Percentiles rank a stretch among this genome's conserved stretches.
These are phyloP conservation scores for Micronisus gabar DNA, from an alignment of 2,113 vertebrate genomes.

Conservation along the genomic window DNA sequence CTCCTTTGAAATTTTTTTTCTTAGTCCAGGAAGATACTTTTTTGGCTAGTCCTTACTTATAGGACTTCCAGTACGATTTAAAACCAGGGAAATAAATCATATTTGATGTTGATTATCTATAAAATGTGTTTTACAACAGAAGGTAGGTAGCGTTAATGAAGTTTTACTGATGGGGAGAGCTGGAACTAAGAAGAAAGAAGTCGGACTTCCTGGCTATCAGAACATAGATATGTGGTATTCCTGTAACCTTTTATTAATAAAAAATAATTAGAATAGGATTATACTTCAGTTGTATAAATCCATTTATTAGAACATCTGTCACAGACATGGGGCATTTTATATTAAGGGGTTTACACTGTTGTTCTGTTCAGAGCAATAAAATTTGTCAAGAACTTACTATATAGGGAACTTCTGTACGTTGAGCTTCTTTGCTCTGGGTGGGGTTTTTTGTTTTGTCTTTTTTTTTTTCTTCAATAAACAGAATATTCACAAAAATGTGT, in stretches of 20 bases:
- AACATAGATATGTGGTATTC: background rate
- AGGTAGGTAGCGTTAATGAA: background rate
- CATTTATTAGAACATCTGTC: background rate
- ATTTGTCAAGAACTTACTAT: background rate
- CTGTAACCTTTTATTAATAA: background rate
- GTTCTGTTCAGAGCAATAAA: background rate
- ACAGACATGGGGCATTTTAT: background rate
- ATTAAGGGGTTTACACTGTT: background rate
- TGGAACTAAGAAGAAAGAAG: background rate
- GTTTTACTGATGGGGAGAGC: background rate
- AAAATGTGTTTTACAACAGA: background rate
- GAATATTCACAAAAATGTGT: background rate
- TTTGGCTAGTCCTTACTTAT: background rate
- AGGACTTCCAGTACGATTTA: background rate
- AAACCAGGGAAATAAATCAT: background rate
- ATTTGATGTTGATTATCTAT: background rate
- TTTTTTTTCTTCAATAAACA: background rate
- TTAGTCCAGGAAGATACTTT: background rate
- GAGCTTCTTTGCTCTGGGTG: background rate
- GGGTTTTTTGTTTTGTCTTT: background rate
- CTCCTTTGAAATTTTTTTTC: background rate
- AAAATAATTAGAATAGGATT: background rate
- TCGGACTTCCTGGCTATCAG: background rate
- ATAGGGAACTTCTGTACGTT: background rate
- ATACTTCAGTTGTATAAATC: background rate